Evolutionary conservation across 2,797 vertebrate species (phyloP).

Genomic region (Chlorospingus semifuscus): DNA sequence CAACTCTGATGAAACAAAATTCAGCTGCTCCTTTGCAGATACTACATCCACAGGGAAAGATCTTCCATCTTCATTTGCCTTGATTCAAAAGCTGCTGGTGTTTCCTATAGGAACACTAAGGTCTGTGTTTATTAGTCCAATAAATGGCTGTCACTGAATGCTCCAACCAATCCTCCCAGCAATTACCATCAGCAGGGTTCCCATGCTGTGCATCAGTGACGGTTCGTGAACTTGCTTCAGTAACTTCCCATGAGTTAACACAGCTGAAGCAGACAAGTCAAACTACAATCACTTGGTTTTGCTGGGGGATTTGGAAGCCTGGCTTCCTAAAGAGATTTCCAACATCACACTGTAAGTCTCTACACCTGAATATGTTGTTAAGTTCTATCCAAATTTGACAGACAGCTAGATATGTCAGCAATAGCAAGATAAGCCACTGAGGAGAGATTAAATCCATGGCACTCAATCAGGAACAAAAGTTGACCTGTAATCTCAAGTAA

Average conservation of each 20-base stretch:
- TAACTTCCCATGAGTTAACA: slow-evolving; percentile 3
- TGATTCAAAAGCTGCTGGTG: neutral
- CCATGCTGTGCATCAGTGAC: slow-evolving; percentile 33
- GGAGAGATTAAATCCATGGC: neutral
- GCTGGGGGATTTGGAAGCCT: neutral
- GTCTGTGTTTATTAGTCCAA: neutral
- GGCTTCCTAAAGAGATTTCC: neutral
- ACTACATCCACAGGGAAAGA: neutral
- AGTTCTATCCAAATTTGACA: neutral
- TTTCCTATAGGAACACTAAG: neutral
- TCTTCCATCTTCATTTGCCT: neutral
- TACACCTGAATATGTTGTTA: neutral
- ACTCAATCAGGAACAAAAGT: neutral
- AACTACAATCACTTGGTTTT: neutral
- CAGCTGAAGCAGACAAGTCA: neutral
- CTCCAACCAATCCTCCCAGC: neutral
- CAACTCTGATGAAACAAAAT: neutral
- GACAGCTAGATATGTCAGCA: neutral
- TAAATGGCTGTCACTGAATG: neutral
- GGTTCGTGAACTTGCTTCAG: neutral
- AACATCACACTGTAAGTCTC: neutral
- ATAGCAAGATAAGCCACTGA: neutral
- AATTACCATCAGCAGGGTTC: neutral
- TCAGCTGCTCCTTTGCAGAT: neutral
- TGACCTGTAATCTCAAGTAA: neutral